A percentile compares a stretch with the other conserved stretches of the same genome.
phyloP scores from a whole-genome alignment of 2,888 invertebrate species.

The Zygaena filipendulae region DNA sequence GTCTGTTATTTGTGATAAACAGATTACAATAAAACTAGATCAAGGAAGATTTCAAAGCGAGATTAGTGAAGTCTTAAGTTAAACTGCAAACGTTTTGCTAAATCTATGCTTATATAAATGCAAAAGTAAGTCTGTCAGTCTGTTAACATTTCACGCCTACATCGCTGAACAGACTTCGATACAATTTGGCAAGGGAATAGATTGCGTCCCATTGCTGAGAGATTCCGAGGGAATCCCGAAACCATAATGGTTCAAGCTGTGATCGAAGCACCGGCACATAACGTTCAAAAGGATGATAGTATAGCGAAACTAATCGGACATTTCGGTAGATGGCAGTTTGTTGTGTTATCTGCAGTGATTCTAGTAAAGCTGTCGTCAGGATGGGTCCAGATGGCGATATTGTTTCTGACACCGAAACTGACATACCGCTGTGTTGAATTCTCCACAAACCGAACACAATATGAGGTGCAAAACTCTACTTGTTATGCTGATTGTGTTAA shows the following conservation, averaged over 20 bases:
- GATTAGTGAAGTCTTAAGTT: no score
- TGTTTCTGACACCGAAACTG: constrained; percentile 76
- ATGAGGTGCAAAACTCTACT: constrained; percentile 30
- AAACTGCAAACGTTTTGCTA: no score
- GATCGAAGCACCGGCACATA: constrained; percentile 18
- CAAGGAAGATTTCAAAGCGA: no score
- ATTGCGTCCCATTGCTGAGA: not conserved
- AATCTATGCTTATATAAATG: no score
- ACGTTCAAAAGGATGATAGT: constrained; percentile 32
- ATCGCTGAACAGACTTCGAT: not conserved
- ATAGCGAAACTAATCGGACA: constrained; percentile 43
- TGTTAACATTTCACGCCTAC: not conserved
- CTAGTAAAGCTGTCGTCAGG: constrained; percentile 79
- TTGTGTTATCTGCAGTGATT: constrained; percentile 72
- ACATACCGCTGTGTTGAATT: constrained; percentile 58
- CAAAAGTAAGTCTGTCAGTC: not conserved
- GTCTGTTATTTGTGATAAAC: no score
- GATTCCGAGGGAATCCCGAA: not conserved
- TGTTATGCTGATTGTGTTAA: constrained; percentile 65
- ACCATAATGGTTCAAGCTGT: constrained; percentile 31
- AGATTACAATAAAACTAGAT: no score
- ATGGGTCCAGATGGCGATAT: constrained; percentile 80
- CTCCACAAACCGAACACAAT: constrained; percentile 23
- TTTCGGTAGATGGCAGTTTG: constrained; percentile 77
- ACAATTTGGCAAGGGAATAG: not conserved